Conservation (phyloP, 1,140 invertebrate genomes). For the Augochlora pura region DNA sequence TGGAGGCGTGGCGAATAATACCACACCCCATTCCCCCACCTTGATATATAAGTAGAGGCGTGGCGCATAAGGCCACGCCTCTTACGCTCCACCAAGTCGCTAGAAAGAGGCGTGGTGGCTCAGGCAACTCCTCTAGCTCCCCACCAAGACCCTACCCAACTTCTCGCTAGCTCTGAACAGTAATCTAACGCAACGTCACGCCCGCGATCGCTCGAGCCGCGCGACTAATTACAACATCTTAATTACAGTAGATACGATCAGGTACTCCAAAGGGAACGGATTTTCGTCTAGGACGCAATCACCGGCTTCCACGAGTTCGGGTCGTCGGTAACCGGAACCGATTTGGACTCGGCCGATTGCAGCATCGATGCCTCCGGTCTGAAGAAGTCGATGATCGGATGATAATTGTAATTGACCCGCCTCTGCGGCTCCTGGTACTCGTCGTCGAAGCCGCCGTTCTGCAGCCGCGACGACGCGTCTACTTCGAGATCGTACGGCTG, state of each 20-base stretch:
- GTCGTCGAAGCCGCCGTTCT: constrained; percentile 73
- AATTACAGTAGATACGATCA: constrained; percentile 61
- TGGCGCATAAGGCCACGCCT: too few species aligned
- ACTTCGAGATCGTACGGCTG: constrained; percentile 66
- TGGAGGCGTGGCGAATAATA: too few species aligned
- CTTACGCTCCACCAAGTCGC: too few species aligned
- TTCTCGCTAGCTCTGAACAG: too few species aligned
- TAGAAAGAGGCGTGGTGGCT: too few species aligned
- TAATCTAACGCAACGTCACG: neutral
- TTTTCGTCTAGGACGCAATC: constrained; percentile 66
- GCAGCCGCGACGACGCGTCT: constrained; percentile 66
- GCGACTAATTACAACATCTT: constrained; percentile 21
- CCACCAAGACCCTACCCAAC: too few species aligned
- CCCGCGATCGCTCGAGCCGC: neutral
- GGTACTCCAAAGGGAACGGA: constrained; percentile 66
- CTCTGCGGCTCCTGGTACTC: constrained; percentile 77
- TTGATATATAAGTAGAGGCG: too few species aligned
- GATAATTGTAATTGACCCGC: constrained; percentile 90
- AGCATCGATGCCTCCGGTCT: constrained; percentile 80
- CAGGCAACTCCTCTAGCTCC: too few species aligned
- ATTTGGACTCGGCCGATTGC: constrained; percentile 63
- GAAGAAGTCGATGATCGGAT: constrained; percentile 92
- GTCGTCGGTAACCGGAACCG: constrained; percentile 43
- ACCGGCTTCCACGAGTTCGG: constrained; percentile 76
- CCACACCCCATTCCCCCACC: too few species aligned